These are phyloP conservation scores for mouse (Mus musculus) DNA, from an alignment of 2,113 vertebrate genomes.

Conservation along the genomic window GRCm39 chr17:91291501-91292000, in stretches of 20 bases:
- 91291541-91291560: not conserved
- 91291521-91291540: not conserved
- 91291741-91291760: not conserved
- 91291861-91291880: not conserved
- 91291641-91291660: not conserved
- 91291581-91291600: not conserved
- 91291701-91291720: conserved; percentile 31
- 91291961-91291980: not conserved
- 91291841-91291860: not conserved
- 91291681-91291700: not conserved
- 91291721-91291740: conserved; percentile 10
- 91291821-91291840: not conserved
- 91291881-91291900: not conserved
- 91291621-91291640: not conserved
- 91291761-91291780: not conserved
- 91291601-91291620: not conserved
- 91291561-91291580: not conserved
- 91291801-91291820: not conserved
- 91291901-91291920: not conserved
- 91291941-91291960: not conserved
- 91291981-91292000: not conserved
- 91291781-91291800: not conserved
- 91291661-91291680: not conserved
- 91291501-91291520: not conserved
- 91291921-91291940: not conserved